These are phyloP conservation scores for Pyrrhosoma nymphula DNA, from an alignment of 2,888 invertebrate genomes.

Conservation along the genomic window DNA sequence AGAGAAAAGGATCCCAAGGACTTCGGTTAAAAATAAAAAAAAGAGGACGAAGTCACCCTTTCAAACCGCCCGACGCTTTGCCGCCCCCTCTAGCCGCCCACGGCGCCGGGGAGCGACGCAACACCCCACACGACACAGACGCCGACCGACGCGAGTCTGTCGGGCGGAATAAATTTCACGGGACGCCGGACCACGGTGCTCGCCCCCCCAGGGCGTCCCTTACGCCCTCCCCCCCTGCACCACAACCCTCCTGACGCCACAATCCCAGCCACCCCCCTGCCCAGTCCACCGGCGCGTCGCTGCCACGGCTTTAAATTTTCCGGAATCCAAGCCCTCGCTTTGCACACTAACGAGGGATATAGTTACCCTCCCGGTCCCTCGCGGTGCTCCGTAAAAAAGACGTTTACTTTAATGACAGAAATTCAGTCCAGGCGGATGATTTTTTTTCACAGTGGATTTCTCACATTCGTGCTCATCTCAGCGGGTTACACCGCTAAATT, in stretches of 20 bases:
- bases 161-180: conserved; percentile 5
- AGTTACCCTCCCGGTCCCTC: neutral
- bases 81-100: neutral
- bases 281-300: neutral
- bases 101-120: too few species aligned
- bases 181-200: neutral
- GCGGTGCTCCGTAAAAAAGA: too few species aligned
- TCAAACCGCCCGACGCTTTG: neutral
- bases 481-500: too few species aligned
- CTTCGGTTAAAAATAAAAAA: neutral
- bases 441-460: too few species aligned
- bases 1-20: neutral
- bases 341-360: neutral
- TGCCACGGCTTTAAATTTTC: neutral
- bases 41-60: neutral
- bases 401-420: too few species aligned
- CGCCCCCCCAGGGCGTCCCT: neutral
- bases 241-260: too few species aligned
- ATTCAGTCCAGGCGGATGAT: too few species aligned
- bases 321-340: neutral
- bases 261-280: neutral
- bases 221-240: too few species aligned
- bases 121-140: neutral
- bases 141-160: neutral
- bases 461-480: too few species aligned